Conservation (phyloP, 2,797 vertebrate species). For the Muraenolepis orangiensis region DNA sequence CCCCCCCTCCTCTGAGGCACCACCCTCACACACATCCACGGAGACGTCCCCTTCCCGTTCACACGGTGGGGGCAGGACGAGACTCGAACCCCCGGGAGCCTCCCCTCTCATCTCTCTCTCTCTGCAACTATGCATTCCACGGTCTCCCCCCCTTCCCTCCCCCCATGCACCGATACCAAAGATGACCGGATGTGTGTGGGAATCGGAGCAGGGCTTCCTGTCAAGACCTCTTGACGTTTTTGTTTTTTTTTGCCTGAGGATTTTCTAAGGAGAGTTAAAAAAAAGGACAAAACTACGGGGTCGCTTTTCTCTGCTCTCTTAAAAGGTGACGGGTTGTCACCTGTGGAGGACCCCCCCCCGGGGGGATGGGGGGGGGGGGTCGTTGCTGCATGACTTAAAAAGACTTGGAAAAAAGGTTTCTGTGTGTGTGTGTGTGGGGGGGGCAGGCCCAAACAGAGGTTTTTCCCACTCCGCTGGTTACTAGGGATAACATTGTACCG, state of each 20-base stretch:
- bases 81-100: conserved; percentile 47
- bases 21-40: no score
- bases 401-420: conserved; percentile 32
- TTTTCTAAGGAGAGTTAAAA: no score
- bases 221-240: conserved; percentile 52
- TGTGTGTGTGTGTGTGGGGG: conserved; percentile 25
- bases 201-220: conserved; percentile 64
- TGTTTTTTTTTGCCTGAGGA: no score
- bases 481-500: conserved; percentile 50
- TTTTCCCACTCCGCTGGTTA: conserved; percentile 36
- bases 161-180: conserved; percentile 97
- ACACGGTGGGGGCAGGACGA: conserved; percentile 64
- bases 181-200: conserved; percentile 79
- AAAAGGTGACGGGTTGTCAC: background rate
- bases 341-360: background rate
- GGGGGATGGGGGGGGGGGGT: no score
- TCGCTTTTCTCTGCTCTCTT: background rate
- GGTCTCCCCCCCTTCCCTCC: no score
- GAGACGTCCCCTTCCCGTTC: background rate
- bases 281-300: background rate
- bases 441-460: conserved; percentile 27
- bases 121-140: conserved; percentile 90
- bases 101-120: conserved; percentile 70
- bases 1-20: no score
- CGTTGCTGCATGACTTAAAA: background rate